phyloP scores from a whole-genome alignment of 2,113 vertebrate genomes.

The Eleginops maclovinus region DNA sequence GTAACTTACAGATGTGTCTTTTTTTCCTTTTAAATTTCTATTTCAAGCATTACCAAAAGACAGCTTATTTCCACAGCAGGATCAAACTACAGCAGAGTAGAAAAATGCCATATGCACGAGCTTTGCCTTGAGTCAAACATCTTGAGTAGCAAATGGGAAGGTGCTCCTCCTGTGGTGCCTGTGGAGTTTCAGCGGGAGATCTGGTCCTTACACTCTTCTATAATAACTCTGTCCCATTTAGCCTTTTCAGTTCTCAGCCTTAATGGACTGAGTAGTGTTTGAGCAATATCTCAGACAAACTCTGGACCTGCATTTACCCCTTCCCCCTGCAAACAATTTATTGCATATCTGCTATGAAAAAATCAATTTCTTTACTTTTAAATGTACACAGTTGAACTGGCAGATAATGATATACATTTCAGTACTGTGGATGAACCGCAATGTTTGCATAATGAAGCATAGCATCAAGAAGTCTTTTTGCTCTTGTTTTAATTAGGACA shows the following conservation, averaged over 20 bases:
- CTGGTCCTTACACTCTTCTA: slow-evolving; percentile 25
- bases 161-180: slow-evolving; percentile 46
- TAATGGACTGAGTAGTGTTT: slow-evolving; percentile 51
- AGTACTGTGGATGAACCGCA: slow-evolving; percentile 34
- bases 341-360: slow-evolving; percentile 45
- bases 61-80: slow-evolving; percentile 57
- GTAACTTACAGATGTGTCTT: slow-evolving; percentile 28
- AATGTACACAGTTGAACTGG: slow-evolving; percentile 53
- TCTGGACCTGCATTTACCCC: slow-evolving; percentile 33
- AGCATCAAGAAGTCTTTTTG: slow-evolving; percentile 53
- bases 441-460: slow-evolving; percentile 62
- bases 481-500: slow-evolving; percentile 54
- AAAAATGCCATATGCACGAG: slow-evolving; percentile 65
- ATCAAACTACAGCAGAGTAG: slow-evolving; percentile 57
- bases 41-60: slow-evolving; percentile 46
- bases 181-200: slow-evolving; percentile 57
- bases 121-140: slow-evolving; percentile 71
- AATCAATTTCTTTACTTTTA: slow-evolving; percentile 48
- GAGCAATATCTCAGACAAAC: slow-evolving; percentile 18
- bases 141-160: slow-evolving; percentile 68
- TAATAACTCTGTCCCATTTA: slow-evolving; percentile 65
- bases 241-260: slow-evolving; percentile 50
- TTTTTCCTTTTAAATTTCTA: slow-evolving; percentile 26
- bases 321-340: slow-evolving; percentile 36
- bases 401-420: slow-evolving; percentile 53